Conservation (phyloP, 2,113 vertebrate genomes). For the Corythoichthys haematopterus region DNA sequence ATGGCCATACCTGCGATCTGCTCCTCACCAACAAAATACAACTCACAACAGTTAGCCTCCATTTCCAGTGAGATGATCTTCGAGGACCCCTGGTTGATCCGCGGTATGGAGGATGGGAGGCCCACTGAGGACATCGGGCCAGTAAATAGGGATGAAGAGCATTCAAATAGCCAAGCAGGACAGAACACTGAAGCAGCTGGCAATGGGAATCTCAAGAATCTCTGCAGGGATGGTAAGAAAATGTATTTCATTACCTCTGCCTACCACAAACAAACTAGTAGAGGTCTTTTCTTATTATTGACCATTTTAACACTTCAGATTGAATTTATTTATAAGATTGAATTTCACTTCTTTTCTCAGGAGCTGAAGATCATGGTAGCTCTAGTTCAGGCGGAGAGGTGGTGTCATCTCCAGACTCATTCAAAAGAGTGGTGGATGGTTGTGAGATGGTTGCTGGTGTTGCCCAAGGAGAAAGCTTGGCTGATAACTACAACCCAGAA, state of each 20-base stretch:
- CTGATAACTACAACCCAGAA: conserved; percentile 66
- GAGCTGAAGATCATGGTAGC: conserved; percentile 66
- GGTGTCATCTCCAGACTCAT: conserved; percentile 75
- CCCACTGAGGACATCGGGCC: conserved; percentile 54
- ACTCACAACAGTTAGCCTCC: conserved; percentile 54
- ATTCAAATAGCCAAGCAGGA: conserved; percentile 30
- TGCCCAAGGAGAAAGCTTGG: conserved; percentile 57
- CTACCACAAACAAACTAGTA: neutral
- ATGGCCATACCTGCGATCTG: conserved; percentile 56
- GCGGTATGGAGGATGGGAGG: conserved; percentile 69
- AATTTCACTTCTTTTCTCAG: neutral
- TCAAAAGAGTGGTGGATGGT: conserved; percentile 83
- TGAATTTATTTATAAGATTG: neutral
- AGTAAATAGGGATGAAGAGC: conserved; percentile 61
- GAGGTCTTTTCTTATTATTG: neutral
- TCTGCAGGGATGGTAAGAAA: conserved; percentile 33
- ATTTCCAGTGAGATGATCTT: conserved; percentile 76
- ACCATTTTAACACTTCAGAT: neutral
- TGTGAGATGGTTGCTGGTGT: conserved; percentile 75
- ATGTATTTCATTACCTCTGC: neutral
- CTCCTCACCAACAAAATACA: conserved; percentile 49
- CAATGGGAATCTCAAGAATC: conserved; percentile 13
- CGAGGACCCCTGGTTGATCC: conserved; percentile 93
- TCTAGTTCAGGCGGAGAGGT: conserved; percentile 73
- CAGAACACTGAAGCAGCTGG: conserved; percentile 12